Evolutionary conservation across 2,797 vertebrate genomes (phyloP).

Genomic region (Paratrypauchen microcephalus): DNA sequence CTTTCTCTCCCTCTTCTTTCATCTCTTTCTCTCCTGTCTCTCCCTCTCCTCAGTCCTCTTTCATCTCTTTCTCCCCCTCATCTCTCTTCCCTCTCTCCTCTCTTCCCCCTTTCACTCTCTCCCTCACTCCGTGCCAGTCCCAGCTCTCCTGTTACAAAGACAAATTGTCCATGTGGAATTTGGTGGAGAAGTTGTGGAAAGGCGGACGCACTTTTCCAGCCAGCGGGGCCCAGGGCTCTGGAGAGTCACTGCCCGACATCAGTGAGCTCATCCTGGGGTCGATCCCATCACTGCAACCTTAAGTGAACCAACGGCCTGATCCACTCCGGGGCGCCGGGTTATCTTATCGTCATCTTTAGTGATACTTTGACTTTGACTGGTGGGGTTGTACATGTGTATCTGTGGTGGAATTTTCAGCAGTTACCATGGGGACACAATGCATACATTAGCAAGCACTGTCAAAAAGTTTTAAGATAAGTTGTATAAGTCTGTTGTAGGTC

Average conservation of each 20-base stretch:
- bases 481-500: too few relatives aligned
- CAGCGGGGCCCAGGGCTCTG: conserved; percentile 59
- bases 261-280: conserved; percentile 46
- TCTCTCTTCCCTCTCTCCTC: neutral
- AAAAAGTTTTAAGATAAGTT: too few relatives aligned
- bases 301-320: conserved; percentile 9
- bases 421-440: too few relatives aligned
- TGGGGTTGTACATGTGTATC: too few relatives aligned
- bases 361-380: too few relatives aligned
- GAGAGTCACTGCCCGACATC: conserved; percentile 68
- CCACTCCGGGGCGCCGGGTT: neutral
- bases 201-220: conserved; percentile 54
- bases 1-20: neutral
- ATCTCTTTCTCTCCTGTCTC: neutral
- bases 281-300: conserved; percentile 44
- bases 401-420: too few relatives aligned
- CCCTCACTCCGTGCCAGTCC: neutral
- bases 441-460: too few relatives aligned
- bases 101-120: conserved; percentile 73
- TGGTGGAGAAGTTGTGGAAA: conserved; percentile 68
- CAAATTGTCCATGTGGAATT: conserved; percentile 78
- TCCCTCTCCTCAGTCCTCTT: too few relatives aligned
- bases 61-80: neutral
- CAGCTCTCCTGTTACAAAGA: conserved; percentile 73
- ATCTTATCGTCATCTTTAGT: neutral